Evolutionary conservation across 2,797 vertebrate genomes (phyloP).

Genomic region (Amblyopsis hoosieri): DNA sequence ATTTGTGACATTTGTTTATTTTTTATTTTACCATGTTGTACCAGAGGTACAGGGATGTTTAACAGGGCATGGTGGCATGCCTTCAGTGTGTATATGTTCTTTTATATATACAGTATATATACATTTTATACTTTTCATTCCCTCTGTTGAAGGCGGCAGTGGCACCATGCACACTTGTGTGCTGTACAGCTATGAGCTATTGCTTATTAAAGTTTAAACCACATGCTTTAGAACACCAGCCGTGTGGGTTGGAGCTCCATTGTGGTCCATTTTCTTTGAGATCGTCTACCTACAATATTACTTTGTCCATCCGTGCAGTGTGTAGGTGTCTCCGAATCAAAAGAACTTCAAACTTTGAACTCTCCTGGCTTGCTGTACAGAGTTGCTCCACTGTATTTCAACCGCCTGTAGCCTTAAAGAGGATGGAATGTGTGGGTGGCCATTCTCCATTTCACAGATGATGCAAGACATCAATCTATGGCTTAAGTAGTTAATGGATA

Average conservation of each 20-base stretch:
- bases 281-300: constrained; percentile 32
- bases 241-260: constrained; percentile 44
- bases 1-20: too few species aligned
- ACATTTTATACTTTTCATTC: too few species aligned
- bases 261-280: constrained; percentile 11
- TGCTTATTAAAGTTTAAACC: constrained; percentile 43
- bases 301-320: constrained; percentile 48
- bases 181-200: neutral
- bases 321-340: constrained; percentile 47
- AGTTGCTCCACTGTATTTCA: constrained; percentile 28
- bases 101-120: too few species aligned
- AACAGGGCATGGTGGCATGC: too few species aligned
- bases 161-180: too few species aligned
- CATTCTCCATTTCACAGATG: too few species aligned
- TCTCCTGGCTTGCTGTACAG: constrained; percentile 24
- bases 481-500: too few species aligned
- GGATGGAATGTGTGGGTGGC: constrained; percentile 18
- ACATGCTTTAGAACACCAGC: constrained; percentile 40
- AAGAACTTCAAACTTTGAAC: constrained; percentile 39
- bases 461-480: too few species aligned
- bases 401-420: constrained; percentile 38
- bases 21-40: too few species aligned
- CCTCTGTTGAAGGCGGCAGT: too few species aligned
- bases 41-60: too few species aligned
- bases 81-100: too few species aligned